A percentile compares a stretch with the other conserved stretches of the same genome.
Evolutionary conservation across 2,888 invertebrate species (phyloP).

Genomic region (Dimorphilus gyrociliatus): DNA sequence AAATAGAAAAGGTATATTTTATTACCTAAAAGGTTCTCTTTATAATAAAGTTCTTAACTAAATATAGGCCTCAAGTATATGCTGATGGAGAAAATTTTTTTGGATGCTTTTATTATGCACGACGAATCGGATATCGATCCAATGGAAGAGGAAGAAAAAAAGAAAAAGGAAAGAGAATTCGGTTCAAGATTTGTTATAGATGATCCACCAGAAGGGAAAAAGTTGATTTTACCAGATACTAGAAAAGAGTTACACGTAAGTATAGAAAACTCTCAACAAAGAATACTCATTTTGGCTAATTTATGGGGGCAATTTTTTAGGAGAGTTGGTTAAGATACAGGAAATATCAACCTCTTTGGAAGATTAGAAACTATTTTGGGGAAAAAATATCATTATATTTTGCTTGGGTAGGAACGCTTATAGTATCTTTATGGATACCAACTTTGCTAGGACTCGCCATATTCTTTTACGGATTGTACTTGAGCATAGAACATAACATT

Average conservation of each 20-base stretch:
- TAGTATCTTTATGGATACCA: slow-evolving; percentile 36
- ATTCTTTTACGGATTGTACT: slow-evolving; percentile 35
- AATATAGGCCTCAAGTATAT: slow-evolving; percentile 37
- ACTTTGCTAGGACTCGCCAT: slow-evolving; percentile 35
- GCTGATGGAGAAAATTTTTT: slow-evolving; percentile 30
- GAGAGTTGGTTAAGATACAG: too few species aligned
- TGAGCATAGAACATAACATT: slow-evolving; percentile 20
- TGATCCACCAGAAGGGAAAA: not conserved
- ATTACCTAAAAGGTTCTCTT: slow-evolving; percentile 1
- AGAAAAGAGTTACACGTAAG: slow-evolving; percentile 17
- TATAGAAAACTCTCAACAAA: slow-evolving; percentile 27
- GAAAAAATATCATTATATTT: slow-evolving; percentile 41
- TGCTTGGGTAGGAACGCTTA: slow-evolving; percentile 39
- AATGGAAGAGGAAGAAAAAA: slow-evolving; percentile 9
- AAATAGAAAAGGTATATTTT: slow-evolving; percentile 11
- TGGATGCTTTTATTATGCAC: slow-evolving; percentile 34
- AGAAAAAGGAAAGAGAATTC: not conserved
- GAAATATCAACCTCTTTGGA: slow-evolving; percentile 37
- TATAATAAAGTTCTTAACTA: not conserved
- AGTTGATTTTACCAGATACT: slow-evolving; percentile 11
- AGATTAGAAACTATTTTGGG: slow-evolving; percentile 39
- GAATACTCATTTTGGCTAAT: slow-evolving; percentile 1
- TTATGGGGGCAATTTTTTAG: slow-evolving; percentile 4
- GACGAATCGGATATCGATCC: slow-evolving; percentile 24
- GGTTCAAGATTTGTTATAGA: slow-evolving; percentile 2